These are phyloP conservation scores for Acronicta alni DNA, from an alignment of 2,888 invertebrate species.

Conservation along the genomic window DNA sequence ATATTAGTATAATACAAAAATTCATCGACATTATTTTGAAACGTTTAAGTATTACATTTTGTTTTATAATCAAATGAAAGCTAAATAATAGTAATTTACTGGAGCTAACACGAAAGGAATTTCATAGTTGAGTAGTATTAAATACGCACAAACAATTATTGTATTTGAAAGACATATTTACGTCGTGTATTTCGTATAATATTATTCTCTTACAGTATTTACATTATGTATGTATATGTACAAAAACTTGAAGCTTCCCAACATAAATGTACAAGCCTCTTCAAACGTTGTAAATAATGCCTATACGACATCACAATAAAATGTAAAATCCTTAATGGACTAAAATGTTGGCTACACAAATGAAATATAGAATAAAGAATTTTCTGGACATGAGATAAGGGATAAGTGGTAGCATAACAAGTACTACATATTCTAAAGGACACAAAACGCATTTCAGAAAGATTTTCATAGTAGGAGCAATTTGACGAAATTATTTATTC, in stretches of 20 bases:
- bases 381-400: slow-evolving; percentile 48
- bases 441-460: slow-evolving; percentile 25
- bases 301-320: slow-evolving; percentile 63
- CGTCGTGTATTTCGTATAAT: slow-evolving; percentile 46
- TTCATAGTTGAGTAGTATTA: slow-evolving; percentile 22
- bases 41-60: slow-evolving; percentile 5
- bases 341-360: slow-evolving; percentile 46
- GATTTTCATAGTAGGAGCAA: slow-evolving; percentile 23
- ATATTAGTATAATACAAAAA: slow-evolving; percentile 1
- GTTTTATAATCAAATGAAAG: slow-evolving; percentile 14
- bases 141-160: slow-evolving; percentile 37
- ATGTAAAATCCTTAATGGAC: slow-evolving; percentile 38
- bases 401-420: slow-evolving; percentile 20
- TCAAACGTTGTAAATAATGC: slow-evolving; percentile 54
- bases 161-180: slow-evolving; percentile 44
- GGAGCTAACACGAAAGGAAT: slow-evolving; percentile 23
- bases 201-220: slow-evolving; percentile 49
- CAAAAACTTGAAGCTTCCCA: slow-evolving; percentile 70
- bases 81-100: slow-evolving; percentile 12
- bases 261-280: slow-evolving; percentile 71
- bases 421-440: slow-evolving; percentile 13
- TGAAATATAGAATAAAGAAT: slow-evolving; percentile 40
- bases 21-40: slow-evolving; percentile 7
- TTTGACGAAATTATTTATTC: slow-evolving; percentile 21
- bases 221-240: slow-evolving; percentile 72